Evolutionary conservation across 2,888 invertebrate species (phyloP), one percentile per base, ranked within the genome.

Genomic region (Plagodis pulveraria): DNA sequence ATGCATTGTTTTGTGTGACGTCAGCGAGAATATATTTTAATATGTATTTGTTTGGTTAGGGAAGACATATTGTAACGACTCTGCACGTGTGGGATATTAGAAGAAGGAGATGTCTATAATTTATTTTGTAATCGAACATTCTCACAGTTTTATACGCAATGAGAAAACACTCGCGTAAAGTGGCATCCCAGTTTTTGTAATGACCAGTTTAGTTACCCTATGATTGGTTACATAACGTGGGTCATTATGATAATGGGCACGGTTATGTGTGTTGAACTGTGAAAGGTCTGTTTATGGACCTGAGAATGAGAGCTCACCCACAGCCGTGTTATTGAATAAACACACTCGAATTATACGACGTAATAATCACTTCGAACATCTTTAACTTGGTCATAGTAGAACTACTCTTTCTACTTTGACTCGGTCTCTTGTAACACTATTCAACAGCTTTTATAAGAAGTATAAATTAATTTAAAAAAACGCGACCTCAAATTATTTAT

Each of bases 211-310:
- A 73, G 11, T 47, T 49, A 35, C 66, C 71, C 74, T 73, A 67
- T 73, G 67, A 74, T 77, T 61, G 58, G 65, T 72, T 73, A 63
- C 72, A 69, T 75, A 76, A 78, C 73, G 45, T 49, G 54, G 66
- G 68, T 71, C 68, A 76, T 56, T 61, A 56, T 52, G 56, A 36
- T 61, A 56, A 61, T 53, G 50, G 52, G 12, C 12, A 4, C 12
- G 42, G 42, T 42, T 42, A 42, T 60, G 53, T 46, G 56, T 43
- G 53, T 45, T 60, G 50, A 51, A 49, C 61, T 56, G 49, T 54
- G 61, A 47, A 58, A 58, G 54, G 44, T 53, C 50, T 50, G 52
- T 56, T 50, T 48, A 50, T 49, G 51, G 8, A 11, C 40, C 36
- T 36, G 36, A 8, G 36, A 8, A 42, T 58, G 53, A 50, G 58